Conservation (phyloP, 2,797 vertebrate species). For the Rhinichthys osculus region DNA sequence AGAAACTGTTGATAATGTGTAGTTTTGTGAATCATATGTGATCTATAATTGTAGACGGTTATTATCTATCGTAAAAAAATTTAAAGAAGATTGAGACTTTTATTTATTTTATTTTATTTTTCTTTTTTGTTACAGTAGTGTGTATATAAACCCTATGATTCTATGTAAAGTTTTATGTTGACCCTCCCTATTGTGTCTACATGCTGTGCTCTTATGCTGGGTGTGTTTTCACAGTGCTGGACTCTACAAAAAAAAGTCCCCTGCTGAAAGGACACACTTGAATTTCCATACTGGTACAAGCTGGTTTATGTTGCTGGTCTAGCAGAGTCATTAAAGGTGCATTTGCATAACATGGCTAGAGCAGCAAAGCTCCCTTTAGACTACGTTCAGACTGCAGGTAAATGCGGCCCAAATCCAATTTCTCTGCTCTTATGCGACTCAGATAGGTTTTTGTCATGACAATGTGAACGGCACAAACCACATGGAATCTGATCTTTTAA, state of each 20-base stretch:
- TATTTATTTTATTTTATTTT: too few species aligned
- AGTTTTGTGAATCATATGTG: not conserved
- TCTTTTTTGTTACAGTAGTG: not conserved
- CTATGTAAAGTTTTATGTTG: not conserved
- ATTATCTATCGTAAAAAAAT: not conserved
- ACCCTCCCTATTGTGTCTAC: not conserved
- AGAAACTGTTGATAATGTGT: not conserved
- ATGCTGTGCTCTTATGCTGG: not conserved
- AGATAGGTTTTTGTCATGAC: too few species aligned
- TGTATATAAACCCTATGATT: not conserved
- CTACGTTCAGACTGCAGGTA: not conserved
- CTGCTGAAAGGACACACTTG: slow-evolving; percentile 21
- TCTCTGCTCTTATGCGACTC: not conserved
- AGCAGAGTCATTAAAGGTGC: not conserved
- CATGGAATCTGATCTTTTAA: not conserved
- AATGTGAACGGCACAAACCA: not conserved
- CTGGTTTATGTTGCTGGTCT: slow-evolving; percentile 9
- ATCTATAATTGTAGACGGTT: not conserved
- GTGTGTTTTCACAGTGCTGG: not conserved
- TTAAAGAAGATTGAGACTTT: not conserved
- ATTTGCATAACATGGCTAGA: slow-evolving; percentile 1
- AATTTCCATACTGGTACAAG: slow-evolving; percentile 8
- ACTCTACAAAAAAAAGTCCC: not conserved
- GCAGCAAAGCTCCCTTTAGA: not conserved
- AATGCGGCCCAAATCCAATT: not conserved